phyloP scores from a whole-genome alignment of 1,140 invertebrate genomes.

The Drosophila pruinosa region DNA sequence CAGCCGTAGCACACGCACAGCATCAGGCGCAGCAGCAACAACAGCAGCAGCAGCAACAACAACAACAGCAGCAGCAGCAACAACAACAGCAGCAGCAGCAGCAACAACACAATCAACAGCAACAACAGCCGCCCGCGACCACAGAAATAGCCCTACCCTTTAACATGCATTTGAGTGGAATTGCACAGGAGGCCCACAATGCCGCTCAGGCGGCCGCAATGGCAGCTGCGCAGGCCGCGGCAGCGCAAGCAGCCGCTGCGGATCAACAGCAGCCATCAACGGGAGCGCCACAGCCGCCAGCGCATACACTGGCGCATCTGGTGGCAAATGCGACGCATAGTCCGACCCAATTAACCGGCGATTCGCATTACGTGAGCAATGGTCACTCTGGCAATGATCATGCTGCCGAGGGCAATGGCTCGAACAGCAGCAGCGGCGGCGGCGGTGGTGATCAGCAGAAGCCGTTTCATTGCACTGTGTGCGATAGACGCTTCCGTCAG shows the following conservation, averaged over 20 bases:
- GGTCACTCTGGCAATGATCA: conserved; percentile 64
- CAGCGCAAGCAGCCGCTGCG: conserved; percentile 77
- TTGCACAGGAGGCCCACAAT: conserved; percentile 71
- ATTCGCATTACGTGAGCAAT: conserved; percentile 62
- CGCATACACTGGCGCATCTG: conserved; percentile 66
- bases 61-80: conserved; percentile 62
- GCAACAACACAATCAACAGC: conserved; percentile 54
- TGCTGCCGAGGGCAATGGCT: conserved; percentile 37
- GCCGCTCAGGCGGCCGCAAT: conserved; percentile 79
- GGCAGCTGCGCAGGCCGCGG: conserved; percentile 78
- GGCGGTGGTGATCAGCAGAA: conserved; percentile 70
- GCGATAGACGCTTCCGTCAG: conserved; percentile 81
- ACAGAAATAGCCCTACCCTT: conserved; percentile 75
- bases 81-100: conserved; percentile 62
- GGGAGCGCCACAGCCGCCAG: conserved; percentile 35
- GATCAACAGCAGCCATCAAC: conserved; percentile 63
- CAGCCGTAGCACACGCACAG: conserved; percentile 51
- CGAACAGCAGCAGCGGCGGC: conserved; percentile 37
- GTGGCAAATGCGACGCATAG: conserved; percentile 65
- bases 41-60: conserved; percentile 60
- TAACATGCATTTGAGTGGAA: conserved; percentile 74
- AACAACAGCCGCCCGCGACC: conserved; percentile 65
- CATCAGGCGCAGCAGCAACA: conserved; percentile 63
- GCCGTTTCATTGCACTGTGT: conserved; percentile 82
- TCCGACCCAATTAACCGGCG: conserved; percentile 54